Evolutionary conservation across 2,797 vertebrate species (phyloP).

Genomic region (Taeniopygia guttata): DNA sequence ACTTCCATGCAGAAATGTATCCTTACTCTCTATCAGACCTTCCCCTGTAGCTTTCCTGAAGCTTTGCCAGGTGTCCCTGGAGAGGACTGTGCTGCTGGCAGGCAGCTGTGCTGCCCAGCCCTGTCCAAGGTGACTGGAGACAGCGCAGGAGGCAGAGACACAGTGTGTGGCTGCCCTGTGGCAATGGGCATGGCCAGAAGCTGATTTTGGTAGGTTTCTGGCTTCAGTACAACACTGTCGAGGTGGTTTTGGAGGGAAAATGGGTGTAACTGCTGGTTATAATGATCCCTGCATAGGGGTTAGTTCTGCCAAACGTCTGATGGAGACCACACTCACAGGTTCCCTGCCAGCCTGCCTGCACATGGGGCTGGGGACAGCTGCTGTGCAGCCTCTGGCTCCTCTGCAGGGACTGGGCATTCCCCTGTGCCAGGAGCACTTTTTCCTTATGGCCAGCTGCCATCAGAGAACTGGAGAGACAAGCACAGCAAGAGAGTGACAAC

Average conservation of each 20-base stretch:
- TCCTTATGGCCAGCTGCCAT: rapidly evolving
- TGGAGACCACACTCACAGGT: not conserved
- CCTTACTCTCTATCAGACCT: not conserved
- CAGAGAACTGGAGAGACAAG: not conserved
- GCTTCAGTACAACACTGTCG: rapidly evolving
- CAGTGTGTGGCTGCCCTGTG: rapidly evolving
- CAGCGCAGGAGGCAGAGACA: not conserved
- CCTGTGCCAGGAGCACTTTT: not conserved
- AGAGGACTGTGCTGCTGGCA: not conserved
- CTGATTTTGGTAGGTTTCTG: not conserved
- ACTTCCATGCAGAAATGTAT: not conserved
- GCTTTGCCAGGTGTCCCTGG: not conserved
- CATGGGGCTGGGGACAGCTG: rapidly evolving
- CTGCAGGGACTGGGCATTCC: not conserved
- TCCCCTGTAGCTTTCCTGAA: not conserved
- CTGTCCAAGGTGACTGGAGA: not conserved
- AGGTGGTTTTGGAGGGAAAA: not conserved
- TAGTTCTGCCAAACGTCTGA: not conserved
- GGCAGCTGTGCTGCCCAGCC: not conserved
- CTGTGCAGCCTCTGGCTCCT: not conserved
- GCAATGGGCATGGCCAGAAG: not conserved
- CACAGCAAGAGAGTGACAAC: rapidly evolving
- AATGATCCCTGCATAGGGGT: not conserved
- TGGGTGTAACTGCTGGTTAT: not conserved
- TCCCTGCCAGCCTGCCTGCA: not conserved